These are phyloP conservation scores for Archaeoteleia sp. DNA, from an alignment of 2,888 invertebrate species.

Conservation along the genomic window DNA sequence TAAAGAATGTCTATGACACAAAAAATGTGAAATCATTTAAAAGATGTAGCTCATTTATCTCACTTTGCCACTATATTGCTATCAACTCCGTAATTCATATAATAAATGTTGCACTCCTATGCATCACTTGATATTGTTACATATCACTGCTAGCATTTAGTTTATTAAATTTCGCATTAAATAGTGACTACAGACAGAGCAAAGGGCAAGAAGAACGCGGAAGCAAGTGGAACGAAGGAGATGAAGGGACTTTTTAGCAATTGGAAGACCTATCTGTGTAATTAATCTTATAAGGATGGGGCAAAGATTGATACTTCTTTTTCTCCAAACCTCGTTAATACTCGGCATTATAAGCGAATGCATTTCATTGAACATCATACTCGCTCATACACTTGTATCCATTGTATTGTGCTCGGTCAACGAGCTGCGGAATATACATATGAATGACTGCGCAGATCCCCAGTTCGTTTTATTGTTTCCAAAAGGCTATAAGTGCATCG, in stretches of 20 bases:
- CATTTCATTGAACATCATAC: slow-evolving; percentile 47
- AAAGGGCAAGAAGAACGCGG: slow-evolving; percentile 36
- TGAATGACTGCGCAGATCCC: slow-evolving; percentile 49
- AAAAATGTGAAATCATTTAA: too few relatives aligned
- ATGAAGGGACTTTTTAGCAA: slow-evolving; percentile 42
- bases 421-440: slow-evolving; percentile 48
- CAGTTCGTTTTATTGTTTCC: slow-evolving; percentile 51
- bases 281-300: slow-evolving; percentile 41
- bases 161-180: slow-evolving; percentile 22
- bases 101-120: too few relatives aligned
- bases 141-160: too few relatives aligned
- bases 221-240: slow-evolving; percentile 30
- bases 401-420: slow-evolving; percentile 47
- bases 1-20: too few relatives aligned
- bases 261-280: slow-evolving; percentile 41
- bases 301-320: slow-evolving; percentile 45
- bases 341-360: slow-evolving; percentile 44
- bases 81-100: too few relatives aligned
- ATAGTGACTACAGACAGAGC: slow-evolving; percentile 24
- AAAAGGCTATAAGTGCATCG: slow-evolving; percentile 41
- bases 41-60: too few relatives aligned
- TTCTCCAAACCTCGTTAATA: slow-evolving; percentile 39
- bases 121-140: too few relatives aligned
- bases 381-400: slow-evolving; percentile 30
- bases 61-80: too few relatives aligned